Evolutionary conservation across 2,888 invertebrate species (phyloP).

Genomic region (Holacanthella duospinosa): DNA sequence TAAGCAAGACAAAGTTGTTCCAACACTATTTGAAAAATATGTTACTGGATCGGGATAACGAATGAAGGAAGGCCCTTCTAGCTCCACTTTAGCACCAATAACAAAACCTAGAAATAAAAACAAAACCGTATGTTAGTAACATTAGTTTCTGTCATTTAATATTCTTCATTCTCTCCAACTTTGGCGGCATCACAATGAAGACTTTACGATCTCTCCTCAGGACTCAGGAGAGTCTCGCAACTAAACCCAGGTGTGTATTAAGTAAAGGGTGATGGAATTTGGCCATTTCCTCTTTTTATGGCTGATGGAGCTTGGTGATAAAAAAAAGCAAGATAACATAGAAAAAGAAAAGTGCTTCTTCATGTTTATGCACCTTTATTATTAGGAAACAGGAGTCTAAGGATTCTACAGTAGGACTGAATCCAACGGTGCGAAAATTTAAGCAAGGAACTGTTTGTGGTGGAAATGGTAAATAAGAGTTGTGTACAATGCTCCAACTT

Average conservation of each 20-base stretch:
- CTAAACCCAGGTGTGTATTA: conserved; percentile 5
- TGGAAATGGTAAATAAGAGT: too few relatives aligned
- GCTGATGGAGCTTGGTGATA: not conserved
- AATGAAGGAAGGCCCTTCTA: conserved; percentile 25
- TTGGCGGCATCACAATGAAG: not conserved
- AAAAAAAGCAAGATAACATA: too few relatives aligned
- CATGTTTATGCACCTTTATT: not conserved
- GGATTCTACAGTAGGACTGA: too few relatives aligned
- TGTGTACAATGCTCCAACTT: too few relatives aligned
- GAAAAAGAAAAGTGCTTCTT: not conserved
- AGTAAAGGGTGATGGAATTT: not conserved
- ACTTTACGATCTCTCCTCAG: not conserved
- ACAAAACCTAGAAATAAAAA: conserved; percentile 10
- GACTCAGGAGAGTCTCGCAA: too few relatives aligned
- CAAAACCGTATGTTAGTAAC: not conserved
- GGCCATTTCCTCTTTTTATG: not conserved
- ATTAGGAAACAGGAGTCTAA: not conserved
- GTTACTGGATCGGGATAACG: conserved; percentile 24
- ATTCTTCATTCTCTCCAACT: not conserved
- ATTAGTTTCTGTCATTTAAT: not conserved
- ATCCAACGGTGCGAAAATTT: too few relatives aligned
- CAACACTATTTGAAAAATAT: conserved; percentile 32
- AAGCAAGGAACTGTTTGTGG: too few relatives aligned
- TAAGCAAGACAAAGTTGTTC: conserved; percentile 24
- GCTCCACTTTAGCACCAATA: conserved; percentile 19